Conservation (phyloP, 2,113 vertebrate species). For the Daboia siamensis region DNA sequence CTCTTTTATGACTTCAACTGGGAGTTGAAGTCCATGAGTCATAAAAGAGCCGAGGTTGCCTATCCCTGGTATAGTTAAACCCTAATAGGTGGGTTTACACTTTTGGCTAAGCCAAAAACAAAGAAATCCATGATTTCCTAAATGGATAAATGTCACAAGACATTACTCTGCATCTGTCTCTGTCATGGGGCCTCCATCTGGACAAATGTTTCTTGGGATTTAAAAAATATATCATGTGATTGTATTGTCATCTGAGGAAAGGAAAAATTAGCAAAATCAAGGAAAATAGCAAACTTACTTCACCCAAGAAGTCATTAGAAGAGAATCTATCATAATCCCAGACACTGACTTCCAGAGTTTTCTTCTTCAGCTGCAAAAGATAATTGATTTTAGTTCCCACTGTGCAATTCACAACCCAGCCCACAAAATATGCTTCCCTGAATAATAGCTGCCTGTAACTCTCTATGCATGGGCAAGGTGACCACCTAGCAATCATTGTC, state of each 20-base stretch:
- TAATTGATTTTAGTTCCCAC: conserved; percentile 40
- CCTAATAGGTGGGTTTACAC: background rate
- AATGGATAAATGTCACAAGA: background rate
- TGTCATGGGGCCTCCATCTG: too few species aligned
- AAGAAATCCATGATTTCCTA: background rate
- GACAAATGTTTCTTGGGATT: background rate
- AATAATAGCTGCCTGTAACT: conserved; percentile 10
- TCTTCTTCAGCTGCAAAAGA: conserved; percentile 90
- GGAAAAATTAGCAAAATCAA: conserved; percentile 4
- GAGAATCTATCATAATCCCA: conserved; percentile 99
- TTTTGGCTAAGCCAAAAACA: background rate
- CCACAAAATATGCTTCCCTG: conserved; percentile 7
- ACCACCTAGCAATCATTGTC: conserved; percentile 19
- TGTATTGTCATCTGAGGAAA: background rate
- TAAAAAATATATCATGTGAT: background rate
- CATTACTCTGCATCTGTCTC: background rate
- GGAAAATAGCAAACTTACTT: conserved; percentile 77
- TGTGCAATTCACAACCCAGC: conserved; percentile 33
- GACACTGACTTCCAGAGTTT: conserved; percentile 96
- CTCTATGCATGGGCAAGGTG: conserved; percentile 9
- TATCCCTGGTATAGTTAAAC: background rate
- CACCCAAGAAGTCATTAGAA: conserved; percentile 97
- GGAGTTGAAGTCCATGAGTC: too few species aligned
- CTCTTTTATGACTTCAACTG: too few species aligned
- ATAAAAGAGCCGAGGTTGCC: too few species aligned